These are phyloP conservation scores for Dipodomys spectabilis DNA, from an alignment of 2,113 vertebrate genomes.

Conservation along the genomic window DNA sequence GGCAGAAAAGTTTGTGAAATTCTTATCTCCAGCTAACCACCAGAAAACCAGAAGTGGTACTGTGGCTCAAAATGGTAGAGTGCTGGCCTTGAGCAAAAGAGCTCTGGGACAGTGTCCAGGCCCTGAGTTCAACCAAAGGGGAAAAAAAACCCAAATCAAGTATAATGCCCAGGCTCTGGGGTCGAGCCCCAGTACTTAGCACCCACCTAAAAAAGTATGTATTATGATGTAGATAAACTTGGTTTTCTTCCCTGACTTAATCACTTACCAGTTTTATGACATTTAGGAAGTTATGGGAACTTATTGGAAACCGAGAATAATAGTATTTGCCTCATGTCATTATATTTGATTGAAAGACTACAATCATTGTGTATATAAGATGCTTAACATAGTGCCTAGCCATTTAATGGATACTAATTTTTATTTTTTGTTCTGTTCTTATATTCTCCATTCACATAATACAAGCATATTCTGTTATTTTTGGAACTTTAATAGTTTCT, in stretches of 20 bases:
- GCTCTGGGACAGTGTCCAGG: no score
- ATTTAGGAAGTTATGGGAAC: neutral
- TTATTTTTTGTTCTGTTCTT: neutral
- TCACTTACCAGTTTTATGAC: neutral
- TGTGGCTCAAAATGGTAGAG: no score
- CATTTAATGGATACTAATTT: neutral
- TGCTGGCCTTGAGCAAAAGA: no score
- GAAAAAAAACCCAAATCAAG: no score
- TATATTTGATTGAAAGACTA: neutral
- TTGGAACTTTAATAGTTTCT: constrained; percentile 10
- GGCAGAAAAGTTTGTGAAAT: no score
- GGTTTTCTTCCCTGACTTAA: neutral
- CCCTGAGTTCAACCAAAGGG: no score
- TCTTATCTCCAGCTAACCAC: no score
- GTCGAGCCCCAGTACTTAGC: no score
- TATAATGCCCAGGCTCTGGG: no score
- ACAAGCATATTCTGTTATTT: constrained; percentile 28
- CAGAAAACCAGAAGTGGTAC: no score
- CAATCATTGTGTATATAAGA: neutral
- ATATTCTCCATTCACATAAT: neutral
- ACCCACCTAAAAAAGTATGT: neutral
- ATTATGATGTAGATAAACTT: neutral
- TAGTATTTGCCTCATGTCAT: neutral
- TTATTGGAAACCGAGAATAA: neutral
- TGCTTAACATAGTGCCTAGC: neutral